Evolutionary conservation across 2,113 vertebrate species (phyloP).

Genomic region (Lipophrys pholis): DNA sequence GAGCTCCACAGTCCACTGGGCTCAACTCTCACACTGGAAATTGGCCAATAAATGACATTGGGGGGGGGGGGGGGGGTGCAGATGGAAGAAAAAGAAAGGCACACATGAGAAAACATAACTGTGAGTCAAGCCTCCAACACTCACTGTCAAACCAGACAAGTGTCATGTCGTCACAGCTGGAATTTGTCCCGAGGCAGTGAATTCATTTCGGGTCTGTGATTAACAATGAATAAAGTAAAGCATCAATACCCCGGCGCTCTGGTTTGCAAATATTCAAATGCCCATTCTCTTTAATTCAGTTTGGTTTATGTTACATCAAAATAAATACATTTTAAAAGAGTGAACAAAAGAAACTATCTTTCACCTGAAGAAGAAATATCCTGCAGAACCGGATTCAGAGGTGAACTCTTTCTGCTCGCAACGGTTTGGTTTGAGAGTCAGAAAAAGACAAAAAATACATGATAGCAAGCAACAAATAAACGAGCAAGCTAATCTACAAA

Average conservation of each 20-base stretch:
- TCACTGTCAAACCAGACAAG: conserved; percentile 20
- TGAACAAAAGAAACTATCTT: no score
- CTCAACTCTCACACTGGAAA: conserved; percentile 37
- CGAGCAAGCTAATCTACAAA: no score
- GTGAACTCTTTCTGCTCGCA: no score
- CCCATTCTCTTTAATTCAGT: neutral
- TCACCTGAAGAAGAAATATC: no score
- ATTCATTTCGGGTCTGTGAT: conserved; percentile 7
- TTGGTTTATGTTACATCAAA: no score
- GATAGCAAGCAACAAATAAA: no score
- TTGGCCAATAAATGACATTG: conserved; percentile 54
- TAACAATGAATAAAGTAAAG: conserved; percentile 27
- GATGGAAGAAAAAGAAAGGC: neutral
- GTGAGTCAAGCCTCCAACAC: conserved; percentile 4
- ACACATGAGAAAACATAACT: conserved; percentile 5
- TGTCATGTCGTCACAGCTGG: conserved; percentile 19
- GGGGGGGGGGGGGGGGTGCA: conserved; percentile 7
- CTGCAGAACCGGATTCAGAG: no score
- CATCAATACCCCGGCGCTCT: conserved; percentile 3
- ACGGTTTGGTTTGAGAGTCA: no score
- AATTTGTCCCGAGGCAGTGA: conserved; percentile 34
- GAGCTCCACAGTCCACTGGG: conserved; percentile 27
- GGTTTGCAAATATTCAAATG: conserved; percentile 12
- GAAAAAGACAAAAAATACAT: no score
- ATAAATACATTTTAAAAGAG: no score